phyloP scores from a whole-genome alignment of 2,888 invertebrate genomes.

The Cinara cedri region DNA sequence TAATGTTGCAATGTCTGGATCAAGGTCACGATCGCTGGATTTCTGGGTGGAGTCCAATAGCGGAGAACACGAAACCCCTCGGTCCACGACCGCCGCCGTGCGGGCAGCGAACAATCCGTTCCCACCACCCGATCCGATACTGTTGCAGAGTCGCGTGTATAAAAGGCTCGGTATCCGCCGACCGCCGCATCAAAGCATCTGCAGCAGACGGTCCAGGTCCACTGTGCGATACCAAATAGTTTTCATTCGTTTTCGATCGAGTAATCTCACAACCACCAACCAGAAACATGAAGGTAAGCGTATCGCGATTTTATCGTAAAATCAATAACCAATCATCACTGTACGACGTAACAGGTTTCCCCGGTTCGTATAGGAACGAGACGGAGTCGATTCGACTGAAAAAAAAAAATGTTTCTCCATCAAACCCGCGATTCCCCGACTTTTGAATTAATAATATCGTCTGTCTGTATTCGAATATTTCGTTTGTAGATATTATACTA shows the following conservation, averaged over 20 bases:
- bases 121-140: background rate
- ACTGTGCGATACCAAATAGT: conserved; percentile 24
- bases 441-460: too few species aligned
- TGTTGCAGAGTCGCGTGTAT: background rate
- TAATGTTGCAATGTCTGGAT: background rate
- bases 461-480: too few species aligned
- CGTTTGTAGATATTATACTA: too few species aligned
- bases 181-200: conserved; percentile 16
- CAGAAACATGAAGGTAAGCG: conserved; percentile 49
- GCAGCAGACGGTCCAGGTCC: conserved; percentile 23
- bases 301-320: too few species aligned
- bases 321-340: too few species aligned
- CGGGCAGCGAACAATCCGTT: background rate
- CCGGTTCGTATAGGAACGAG: too few species aligned
- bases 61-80: background rate
- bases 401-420: too few species aligned
- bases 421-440: too few species aligned
- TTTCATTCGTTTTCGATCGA: background rate
- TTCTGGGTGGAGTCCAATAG: conserved; percentile 1
- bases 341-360: too few species aligned
- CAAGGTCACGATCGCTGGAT: conserved; percentile 1
- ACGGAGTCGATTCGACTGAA: too few species aligned
- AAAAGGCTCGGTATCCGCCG: background rate
- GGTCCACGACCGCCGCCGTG: background rate
- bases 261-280: background rate